A percentile compares a stretch with the other conserved stretches of the same genome.
These are phyloP conservation scores for Liparis tanakae DNA, from an alignment of 2,797 vertebrate genomes.

Conservation along the genomic window DNA sequence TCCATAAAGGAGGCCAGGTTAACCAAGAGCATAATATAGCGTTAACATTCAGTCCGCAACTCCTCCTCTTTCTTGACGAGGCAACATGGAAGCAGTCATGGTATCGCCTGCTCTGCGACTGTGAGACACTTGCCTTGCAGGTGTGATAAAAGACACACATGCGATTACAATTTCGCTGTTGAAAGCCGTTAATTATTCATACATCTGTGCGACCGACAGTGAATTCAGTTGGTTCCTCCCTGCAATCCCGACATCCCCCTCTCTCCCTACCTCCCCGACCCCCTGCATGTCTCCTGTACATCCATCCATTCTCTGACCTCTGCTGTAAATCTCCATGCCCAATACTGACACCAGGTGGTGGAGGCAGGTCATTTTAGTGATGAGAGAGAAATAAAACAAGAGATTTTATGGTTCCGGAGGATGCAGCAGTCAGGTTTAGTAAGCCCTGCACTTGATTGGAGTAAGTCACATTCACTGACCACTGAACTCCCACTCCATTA, in stretches of 20 bases:
- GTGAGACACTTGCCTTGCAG: slow-evolving; percentile 37
- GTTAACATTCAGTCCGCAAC: too few species aligned
- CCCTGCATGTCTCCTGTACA: slow-evolving; percentile 27
- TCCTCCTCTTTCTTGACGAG: too few species aligned
- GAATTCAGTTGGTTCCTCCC: slow-evolving; percentile 27
- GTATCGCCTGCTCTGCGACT: slow-evolving; percentile 16
- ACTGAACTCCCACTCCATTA: slow-evolving; percentile 73
- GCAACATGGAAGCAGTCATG: slow-evolving; percentile 25
- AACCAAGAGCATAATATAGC: slow-evolving; percentile 16
- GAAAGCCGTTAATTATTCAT: slow-evolving; percentile 58
- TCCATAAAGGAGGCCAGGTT: slow-evolving; percentile 36
- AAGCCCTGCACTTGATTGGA: slow-evolving; percentile 68
- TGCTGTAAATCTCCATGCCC: slow-evolving; percentile 59
- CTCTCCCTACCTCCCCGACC: background rate
- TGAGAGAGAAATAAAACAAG: slow-evolving; percentile 53
- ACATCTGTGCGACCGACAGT: slow-evolving; percentile 30
- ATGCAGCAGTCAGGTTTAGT: slow-evolving; percentile 52
- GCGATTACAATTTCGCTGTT: slow-evolving; percentile 39
- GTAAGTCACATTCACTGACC: slow-evolving; percentile 73
- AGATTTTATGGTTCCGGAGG: slow-evolving; percentile 62
- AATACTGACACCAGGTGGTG: slow-evolving; percentile 77
- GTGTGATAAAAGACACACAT: slow-evolving; percentile 37
- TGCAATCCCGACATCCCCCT: slow-evolving; percentile 12
- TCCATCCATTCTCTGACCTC: slow-evolving; percentile 53
- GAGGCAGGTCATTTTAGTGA: slow-evolving; percentile 49